These are phyloP conservation scores for Coptotermes formosanus DNA, from an alignment of 1,140 invertebrate genomes.

Conservation along the genomic window DNA sequence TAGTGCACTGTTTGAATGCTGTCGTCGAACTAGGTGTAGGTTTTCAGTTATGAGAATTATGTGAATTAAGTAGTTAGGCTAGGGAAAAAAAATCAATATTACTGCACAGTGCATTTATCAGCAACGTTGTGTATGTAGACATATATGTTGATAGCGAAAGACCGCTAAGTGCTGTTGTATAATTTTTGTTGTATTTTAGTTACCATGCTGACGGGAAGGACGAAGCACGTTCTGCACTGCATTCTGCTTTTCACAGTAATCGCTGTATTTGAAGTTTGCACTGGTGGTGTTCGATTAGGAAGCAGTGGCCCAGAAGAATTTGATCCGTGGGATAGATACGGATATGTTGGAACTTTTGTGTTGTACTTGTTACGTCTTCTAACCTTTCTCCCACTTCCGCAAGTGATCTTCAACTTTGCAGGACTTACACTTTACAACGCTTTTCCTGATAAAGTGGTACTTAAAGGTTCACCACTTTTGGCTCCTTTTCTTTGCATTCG, in stretches of 20 bases:
- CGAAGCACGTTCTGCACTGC: slow-evolving; percentile 78
- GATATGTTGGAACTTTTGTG: slow-evolving; percentile 58
- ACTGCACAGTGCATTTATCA: too few species aligned
- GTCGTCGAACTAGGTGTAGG: not conserved
- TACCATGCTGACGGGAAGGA: slow-evolving; percentile 59
- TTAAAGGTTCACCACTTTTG: slow-evolving; percentile 85
- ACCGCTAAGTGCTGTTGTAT: not conserved
- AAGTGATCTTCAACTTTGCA: slow-evolving; percentile 89
- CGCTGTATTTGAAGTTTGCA: slow-evolving; percentile 72
- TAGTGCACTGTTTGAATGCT: not conserved
- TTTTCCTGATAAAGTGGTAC: slow-evolving; percentile 87
- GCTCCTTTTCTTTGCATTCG: slow-evolving; percentile 95
- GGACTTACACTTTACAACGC: slow-evolving; percentile 91
- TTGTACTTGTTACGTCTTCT: slow-evolving; percentile 79
- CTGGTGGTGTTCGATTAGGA: slow-evolving; percentile 72
- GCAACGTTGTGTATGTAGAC: not conserved
- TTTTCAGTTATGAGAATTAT: too few species aligned
- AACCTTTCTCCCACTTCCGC: slow-evolving; percentile 83
- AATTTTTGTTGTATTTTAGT: not conserved
- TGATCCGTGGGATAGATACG: slow-evolving; percentile 80
- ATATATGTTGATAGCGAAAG: not conserved
- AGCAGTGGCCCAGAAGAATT: slow-evolving; percentile 56
- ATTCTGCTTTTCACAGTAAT: slow-evolving; percentile 72
- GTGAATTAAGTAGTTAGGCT: not conserved
- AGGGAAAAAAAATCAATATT: not conserved